Base-by-base conservation (phyloP, 1,140 invertebrate genomes). In the Lutraria rhynchaena region DNA sequence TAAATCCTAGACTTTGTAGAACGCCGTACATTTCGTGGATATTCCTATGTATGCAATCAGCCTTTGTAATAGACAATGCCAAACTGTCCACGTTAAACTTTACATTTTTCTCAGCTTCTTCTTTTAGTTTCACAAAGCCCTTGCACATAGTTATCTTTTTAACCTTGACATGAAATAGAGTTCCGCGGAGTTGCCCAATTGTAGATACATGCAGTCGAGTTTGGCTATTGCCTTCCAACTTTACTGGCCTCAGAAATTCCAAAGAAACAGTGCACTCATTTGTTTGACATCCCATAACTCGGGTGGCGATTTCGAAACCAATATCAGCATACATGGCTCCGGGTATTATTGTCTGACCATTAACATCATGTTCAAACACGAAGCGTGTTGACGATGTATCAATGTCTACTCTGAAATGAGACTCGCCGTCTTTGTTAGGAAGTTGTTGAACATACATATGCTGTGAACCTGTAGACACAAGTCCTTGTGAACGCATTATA, bases 291-390 rank as follows among this genome's bases (percentile, higher is more conserved):
- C 37, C 37, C 37, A 41, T 5, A 19, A 70, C 33, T 15, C n/a
- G 13, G 13, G n/a, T 31, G 19, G 49, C 63, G 31, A 81, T 58
- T 57, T 70, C 51, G 60, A 81, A 44, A 19, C 29, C 77, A 27
- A 70, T 35, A 35, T 70, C 63, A 17, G 63, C 55, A 60, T 70
- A 81, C 17, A 81, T 35, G 11, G 77, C 77, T 9, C 77, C 77
- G 7, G 77, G 77, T 22, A 81, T 13, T 57, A 81, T 60, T 13
- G 24, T 31, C 7, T 11, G 24, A 1, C 44, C 33, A 1, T 71
- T 41, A 27, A 81, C 77, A 17, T 31, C 22, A 81, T 81, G 77
- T 44, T 71, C 67, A 44, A 41, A 70, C 22, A 81, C 29, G 57
- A 60, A 81, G 0, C 51, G 51, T 31, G 67, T 70, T 22, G 24